Evolutionary conservation across 2,888 invertebrate species (phyloP).

Genomic region (Hirtodrosophila alboralis): DNA sequence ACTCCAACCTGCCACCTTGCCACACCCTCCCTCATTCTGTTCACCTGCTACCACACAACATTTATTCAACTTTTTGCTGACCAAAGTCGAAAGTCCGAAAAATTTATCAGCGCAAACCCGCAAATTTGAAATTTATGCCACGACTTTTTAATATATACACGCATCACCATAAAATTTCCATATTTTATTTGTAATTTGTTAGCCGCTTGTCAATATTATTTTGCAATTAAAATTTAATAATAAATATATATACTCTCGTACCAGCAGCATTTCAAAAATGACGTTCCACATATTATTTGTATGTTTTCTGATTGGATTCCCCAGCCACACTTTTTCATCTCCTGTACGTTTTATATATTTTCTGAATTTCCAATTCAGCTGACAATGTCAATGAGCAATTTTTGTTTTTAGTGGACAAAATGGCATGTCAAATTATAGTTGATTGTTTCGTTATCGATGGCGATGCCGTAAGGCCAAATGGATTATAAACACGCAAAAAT

Average conservation of each 20-base stretch:
- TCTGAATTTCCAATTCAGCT: constrained; percentile 15
- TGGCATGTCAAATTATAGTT: constrained; percentile 34
- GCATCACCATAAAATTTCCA: constrained; percentile 36
- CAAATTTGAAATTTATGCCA: constrained; percentile 19
- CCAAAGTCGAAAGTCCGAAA: neutral
- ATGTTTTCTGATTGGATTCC: constrained; percentile 13
- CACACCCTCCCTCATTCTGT: constrained; percentile 5
- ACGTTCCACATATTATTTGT: constrained; percentile 25
- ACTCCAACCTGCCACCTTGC: neutral
- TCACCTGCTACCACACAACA: too few relatives aligned
- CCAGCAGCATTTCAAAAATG: constrained; percentile 23
- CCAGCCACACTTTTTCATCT: neutral
- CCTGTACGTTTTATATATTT: neutral
- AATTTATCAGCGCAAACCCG: constrained; percentile 9
- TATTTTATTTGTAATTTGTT: constrained; percentile 70
- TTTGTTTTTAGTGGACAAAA: constrained; percentile 23
- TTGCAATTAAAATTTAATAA: constrained; percentile 72
- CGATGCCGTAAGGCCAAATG: constrained; percentile 11
- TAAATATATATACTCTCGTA: too few relatives aligned
- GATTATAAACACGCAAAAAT: constrained; percentile 22
- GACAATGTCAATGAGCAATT: constrained; percentile 28
- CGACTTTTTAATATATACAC: constrained; percentile 20
- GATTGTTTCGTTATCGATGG: constrained; percentile 16
- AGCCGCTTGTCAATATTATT: constrained; percentile 71
- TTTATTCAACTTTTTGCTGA: constrained; percentile 18